A percentile compares a stretch with the other conserved stretches of the same genome.
These are phyloP conservation scores for Saccopteryx leptura DNA, from an alignment of 2,113 vertebrate genomes.

Conservation along the genomic window DNA sequence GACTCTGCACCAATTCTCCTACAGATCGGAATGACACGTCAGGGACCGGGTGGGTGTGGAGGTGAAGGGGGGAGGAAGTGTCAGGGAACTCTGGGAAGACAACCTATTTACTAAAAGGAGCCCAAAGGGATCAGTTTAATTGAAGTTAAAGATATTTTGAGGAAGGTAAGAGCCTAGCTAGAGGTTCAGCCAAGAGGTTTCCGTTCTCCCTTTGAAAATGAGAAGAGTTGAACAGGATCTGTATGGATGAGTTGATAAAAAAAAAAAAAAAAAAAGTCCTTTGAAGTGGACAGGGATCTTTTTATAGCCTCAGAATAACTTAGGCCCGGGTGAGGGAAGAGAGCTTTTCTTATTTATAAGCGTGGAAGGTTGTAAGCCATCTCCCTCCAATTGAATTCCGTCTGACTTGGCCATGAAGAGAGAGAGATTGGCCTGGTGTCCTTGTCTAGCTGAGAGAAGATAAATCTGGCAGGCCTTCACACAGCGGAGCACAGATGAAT, in stretches of 20 bases:
- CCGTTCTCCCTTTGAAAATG: constrained; percentile 86
- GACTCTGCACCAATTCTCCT: constrained; percentile 17
- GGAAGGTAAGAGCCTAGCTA: constrained; percentile 80
- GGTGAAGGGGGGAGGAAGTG: background rate
- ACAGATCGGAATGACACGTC: constrained; percentile 33
- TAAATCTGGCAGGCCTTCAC: constrained; percentile 62
- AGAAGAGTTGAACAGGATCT: constrained; percentile 78
- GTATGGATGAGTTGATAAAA: constrained; percentile 85
- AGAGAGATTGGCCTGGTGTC: constrained; percentile 62
- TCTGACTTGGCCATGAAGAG: constrained; percentile 63
- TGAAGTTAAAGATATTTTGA: constrained; percentile 84
- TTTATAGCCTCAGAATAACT: constrained; percentile 84
- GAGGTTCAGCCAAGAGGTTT: constrained; percentile 83
- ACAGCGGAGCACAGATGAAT: constrained; percentile 46
- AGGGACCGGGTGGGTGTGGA: background rate
- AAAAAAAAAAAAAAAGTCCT: constrained; percentile 59
- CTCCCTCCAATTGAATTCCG: constrained; percentile 74
- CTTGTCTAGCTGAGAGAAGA: constrained; percentile 67
- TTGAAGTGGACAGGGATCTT: constrained; percentile 84
- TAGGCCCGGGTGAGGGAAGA: constrained; percentile 50
- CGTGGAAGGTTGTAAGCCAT: constrained; percentile 49
- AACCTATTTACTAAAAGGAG: constrained; percentile 80
- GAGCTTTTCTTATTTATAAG: constrained; percentile 78
- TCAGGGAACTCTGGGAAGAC: constrained; percentile 74
- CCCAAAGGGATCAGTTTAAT: constrained; percentile 85